phyloP scores from a whole-genome alignment of 1,140 invertebrate genomes.

The Ceratoteleas bidentatus region DNA sequence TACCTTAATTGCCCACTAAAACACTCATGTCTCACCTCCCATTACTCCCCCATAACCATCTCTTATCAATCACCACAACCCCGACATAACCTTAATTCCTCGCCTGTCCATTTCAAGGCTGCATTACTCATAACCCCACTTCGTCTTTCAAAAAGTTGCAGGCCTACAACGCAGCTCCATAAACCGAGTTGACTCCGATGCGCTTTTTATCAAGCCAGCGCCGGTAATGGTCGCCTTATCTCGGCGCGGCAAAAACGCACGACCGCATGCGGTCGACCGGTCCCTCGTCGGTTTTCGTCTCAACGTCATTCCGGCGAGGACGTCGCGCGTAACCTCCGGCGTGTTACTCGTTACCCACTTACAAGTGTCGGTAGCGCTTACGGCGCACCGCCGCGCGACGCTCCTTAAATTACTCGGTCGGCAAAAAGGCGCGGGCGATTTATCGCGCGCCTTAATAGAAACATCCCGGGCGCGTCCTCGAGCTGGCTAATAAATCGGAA shows the following conservation, averaged over 20 bases:
- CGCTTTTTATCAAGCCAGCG: conserved; percentile 42
- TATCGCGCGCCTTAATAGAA: conserved; percentile 10
- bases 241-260: conserved; percentile 29
- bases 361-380: conserved; percentile 44
- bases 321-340: neutral
- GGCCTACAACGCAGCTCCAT: neutral
- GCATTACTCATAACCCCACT: no score
- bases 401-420: conserved; percentile 23
- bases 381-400: conserved; percentile 10
- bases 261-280: conserved; percentile 44
- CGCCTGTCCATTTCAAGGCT: no score
- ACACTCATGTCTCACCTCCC: no score
- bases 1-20: no score
- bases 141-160: no score
- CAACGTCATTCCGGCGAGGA: conserved; percentile 4
- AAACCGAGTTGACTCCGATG: conserved; percentile 17
- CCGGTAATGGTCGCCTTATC: conserved; percentile 41
- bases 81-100: no score
- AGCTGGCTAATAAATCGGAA: conserved; percentile 16
- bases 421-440: conserved; percentile 10
- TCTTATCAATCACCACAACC: no score
- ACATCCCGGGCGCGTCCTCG: neutral
- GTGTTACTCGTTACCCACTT: conserved; percentile 54
- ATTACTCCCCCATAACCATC: no score
- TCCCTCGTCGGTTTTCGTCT: conserved; percentile 31